Evolutionary conservation across 1,140 invertebrate species (phyloP), one percentile per base, ranked within the genome.

Genomic region (Drosophila mayri): DNA sequence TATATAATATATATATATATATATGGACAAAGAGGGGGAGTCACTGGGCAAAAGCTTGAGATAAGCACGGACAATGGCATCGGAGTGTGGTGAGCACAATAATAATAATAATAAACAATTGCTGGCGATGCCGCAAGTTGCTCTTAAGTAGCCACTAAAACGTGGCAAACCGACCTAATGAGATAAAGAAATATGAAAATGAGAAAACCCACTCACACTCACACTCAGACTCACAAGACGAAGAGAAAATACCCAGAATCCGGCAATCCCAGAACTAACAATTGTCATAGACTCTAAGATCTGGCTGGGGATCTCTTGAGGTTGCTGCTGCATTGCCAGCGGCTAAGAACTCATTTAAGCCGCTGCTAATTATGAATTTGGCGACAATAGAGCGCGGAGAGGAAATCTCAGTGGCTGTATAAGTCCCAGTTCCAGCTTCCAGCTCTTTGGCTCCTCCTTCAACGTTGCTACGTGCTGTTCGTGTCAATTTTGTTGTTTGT

Each of bases 381-480:
- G 80, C 50, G 80, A 90, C 76, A 88, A 88, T 88, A 50, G 63
- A 50, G 46, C 58, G 47, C 64, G 30, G 44, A 44, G 58, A 38
- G 37, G 62, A 43, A 76, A 49, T 49, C 54, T 73, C 63, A 22
- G 20, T 22, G 8, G 18, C 32, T 32, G 8, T 37, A 12, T 8
- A 25, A 40, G 64, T 40, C 52, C 43, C 62, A 72, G 43, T 30
- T 44, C 25, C 41, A 60, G 41, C 46, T 57, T 50, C 68, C 68
- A 37, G 71, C 76, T 84, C 79, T 16, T 80, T 71, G 68, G 62
- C 50, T 47, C 22, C 14, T 35, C n/a, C 18, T 55, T 85, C 85
- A 88, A 79, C 83, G 79, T 44, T 49, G 87, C 87, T 90, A 90
- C 87, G 87, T 91, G 87, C 63, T 84, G 78, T 91, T 91, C 87